Evolutionary conservation across 1,140 invertebrate genomes (phyloP), one percentile per base, ranked within the genome.

Genomic region (Galleria mellonella): DNA sequence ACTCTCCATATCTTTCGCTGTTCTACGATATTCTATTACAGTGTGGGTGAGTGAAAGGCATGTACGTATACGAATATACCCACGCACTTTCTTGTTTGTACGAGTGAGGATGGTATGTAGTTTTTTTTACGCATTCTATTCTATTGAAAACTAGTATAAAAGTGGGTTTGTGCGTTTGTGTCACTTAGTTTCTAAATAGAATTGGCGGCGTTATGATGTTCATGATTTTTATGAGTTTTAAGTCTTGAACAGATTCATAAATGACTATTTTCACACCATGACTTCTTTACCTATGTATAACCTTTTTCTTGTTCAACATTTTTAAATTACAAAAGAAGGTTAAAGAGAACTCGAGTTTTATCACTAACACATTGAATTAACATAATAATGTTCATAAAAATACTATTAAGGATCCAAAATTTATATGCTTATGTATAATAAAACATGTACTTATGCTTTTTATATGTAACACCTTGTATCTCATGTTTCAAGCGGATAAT

Each of bases 131-230:
- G 38, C 41, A 59, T 33, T 54, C 51, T 60, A 57, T 62, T 51
- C 50, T 63, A 72, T 73, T 70, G 56, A 65, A 64, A 69, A 66
- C 60, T 60, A 67, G 71, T 83, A 83, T 83, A 83, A 72, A 79
- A 74, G 70, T 75, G 55, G 62, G 65, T 65, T 51, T 61, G 42
- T 61, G 33, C 51, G 58, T 62, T 40, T 47, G 33, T 42, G 42
- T 23, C 44, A 49, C 36, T 75, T 83, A 83, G 75, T 83, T 77
- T 73, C 71, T 75, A 72, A 63, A 58, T 15, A 43, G 51, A 51
- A 23, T 44, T 48, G 47, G 50, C 42, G 43, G 48, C 32, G 40
- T 49, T 23, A 70, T 67, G 70, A 64, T 49, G 14, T 33, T 13
- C 13, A 47, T 8, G 45, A 56, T 47, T 46, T 43, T 44, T 23